A percentile compares a stretch with the other conserved stretches of the same genome.
phyloP scores from a whole-genome alignment of 2,888 invertebrate genomes.

The Automeris io region DNA sequence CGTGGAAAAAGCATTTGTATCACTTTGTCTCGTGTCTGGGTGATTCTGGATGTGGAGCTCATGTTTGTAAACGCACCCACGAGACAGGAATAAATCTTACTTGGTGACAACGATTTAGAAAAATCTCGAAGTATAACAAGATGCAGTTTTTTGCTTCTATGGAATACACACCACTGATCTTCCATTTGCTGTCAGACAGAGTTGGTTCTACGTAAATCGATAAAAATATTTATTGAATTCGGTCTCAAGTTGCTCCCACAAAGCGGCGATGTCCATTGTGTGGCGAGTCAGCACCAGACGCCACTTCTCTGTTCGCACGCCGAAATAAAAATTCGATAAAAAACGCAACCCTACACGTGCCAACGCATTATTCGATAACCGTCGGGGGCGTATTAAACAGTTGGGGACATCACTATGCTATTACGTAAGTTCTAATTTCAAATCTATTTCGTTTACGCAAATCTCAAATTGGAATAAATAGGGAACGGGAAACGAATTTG shows the following conservation, averaged over 20 bases:
- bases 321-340: constrained; percentile 66
- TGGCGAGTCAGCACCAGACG: constrained; percentile 56
- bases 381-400: constrained; percentile 69
- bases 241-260: constrained; percentile 21
- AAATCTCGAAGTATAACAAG: too few relatives aligned
- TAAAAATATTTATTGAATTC: constrained; percentile 13
- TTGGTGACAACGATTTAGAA: too few relatives aligned
- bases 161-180: too few relatives aligned
- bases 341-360: constrained; percentile 64
- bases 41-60: too few relatives aligned
- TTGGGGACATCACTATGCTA: constrained; percentile 64
- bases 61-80: too few relatives aligned
- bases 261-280: constrained; percentile 36
- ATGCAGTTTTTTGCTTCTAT: too few relatives aligned
- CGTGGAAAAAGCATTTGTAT: too few relatives aligned
- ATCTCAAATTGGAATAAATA: not conserved
- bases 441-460: not conserved
- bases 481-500: constrained; percentile 12
- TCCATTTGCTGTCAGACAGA: constrained; percentile 6
- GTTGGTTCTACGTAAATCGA: constrained; percentile 2
- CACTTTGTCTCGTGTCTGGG: too few relatives aligned
- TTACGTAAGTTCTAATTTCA: not conserved
- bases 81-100: too few relatives aligned
- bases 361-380: constrained; percentile 72
- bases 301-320: constrained; percentile 66